A percentile compares a stretch with the other conserved stretches of the same genome.
These are phyloP conservation scores for Tortrix viridana DNA, from an alignment of 2,888 invertebrate genomes.

Conservation along the genomic window DNA sequence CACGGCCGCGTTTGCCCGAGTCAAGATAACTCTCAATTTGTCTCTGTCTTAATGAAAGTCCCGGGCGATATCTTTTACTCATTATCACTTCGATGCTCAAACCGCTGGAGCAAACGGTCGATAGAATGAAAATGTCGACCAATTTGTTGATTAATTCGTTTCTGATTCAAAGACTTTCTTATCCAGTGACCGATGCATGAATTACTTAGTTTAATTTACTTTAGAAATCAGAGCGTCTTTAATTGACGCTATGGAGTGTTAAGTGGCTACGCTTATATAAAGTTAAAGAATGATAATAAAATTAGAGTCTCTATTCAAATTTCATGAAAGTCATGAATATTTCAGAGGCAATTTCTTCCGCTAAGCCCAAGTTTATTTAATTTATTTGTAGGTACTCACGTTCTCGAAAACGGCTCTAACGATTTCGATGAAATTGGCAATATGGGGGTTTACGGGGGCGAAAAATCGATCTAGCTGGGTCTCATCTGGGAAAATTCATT, in stretches of 20 bases:
- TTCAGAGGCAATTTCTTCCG: too few species aligned
- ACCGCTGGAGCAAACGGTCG: conserved; percentile 12
- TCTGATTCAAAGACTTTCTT: conserved; percentile 6
- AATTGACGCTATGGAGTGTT: not conserved
- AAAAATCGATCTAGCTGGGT: too few species aligned
- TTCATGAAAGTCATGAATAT: too few species aligned
- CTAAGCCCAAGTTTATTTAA: too few species aligned
- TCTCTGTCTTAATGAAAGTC: conserved; percentile 46
- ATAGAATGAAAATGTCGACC: not conserved
- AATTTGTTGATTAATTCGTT: not conserved
- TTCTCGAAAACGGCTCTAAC: too few species aligned
- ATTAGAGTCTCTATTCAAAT: too few species aligned
- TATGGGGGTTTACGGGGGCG: too few species aligned
- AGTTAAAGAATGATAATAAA: too few species aligned
- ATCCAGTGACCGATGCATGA: conserved; percentile 3
- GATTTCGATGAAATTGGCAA: too few species aligned
- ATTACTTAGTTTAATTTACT: not conserved
- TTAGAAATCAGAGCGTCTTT: not conserved
- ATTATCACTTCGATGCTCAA: conserved; percentile 27
- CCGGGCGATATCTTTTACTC: conserved; percentile 27
- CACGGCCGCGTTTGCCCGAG: conserved; percentile 42
- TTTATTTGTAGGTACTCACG: too few species aligned
- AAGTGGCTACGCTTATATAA: not conserved
- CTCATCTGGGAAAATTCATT: too few species aligned
- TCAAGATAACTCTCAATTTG: conserved; percentile 43